phyloP scores from a whole-genome alignment of 2,113 vertebrate species.

The Pelodiscus sinensis region DNA sequence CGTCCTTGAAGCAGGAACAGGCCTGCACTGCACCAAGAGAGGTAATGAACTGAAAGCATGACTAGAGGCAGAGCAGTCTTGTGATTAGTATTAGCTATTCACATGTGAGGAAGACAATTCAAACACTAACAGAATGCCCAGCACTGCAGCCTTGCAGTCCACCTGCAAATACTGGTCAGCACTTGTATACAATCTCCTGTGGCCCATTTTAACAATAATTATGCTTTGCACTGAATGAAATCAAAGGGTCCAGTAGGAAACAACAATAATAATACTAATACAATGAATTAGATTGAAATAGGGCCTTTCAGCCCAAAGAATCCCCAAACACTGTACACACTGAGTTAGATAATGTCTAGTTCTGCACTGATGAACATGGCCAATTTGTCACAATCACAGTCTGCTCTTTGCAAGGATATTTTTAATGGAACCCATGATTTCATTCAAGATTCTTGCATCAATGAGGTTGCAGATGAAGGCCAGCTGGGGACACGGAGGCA shows the following conservation, averaged over 20 bases:
- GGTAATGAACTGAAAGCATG: neutral
- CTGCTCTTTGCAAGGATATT: neutral
- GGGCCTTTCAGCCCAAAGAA: neutral
- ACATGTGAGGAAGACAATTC: neutral
- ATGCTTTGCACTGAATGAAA: neutral
- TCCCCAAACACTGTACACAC: neutral
- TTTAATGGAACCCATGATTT: slow-evolving; percentile 43
- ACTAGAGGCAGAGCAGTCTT: neutral
- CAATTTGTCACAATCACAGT: rapidly evolving
- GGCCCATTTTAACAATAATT: slow-evolving; percentile 29
- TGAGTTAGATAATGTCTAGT: rapidly evolving
- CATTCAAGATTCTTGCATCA: neutral
- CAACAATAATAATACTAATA: neutral
- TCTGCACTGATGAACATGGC: neutral
- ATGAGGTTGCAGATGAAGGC: slow-evolving; percentile 61
- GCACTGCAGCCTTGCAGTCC: neutral
- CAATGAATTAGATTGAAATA: neutral
- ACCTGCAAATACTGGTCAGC: neutral
- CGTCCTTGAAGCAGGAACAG: neutral
- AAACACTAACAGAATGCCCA: neutral
- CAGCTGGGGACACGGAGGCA: slow-evolving; percentile 62
- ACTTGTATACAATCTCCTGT: neutral
- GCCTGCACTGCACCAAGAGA: neutral
- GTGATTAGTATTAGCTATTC: neutral
- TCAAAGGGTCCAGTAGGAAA: neutral